Conservation (phyloP, 2,113 vertebrate species). For the Geococcyx californianus region DNA sequence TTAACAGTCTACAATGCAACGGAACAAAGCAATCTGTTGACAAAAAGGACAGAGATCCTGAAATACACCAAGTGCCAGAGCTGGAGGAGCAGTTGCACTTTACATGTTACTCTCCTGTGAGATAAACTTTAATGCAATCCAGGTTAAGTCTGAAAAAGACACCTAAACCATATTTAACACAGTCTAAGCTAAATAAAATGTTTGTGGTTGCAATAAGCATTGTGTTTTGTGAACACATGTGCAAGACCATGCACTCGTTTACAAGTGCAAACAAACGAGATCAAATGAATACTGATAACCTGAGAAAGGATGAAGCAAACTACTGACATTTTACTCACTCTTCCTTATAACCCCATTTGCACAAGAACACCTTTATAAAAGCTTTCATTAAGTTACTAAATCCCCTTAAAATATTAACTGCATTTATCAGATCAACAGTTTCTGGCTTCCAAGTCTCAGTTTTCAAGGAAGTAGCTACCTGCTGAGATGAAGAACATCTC, state of each 20-base stretch:
- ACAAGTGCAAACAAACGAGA: background rate
- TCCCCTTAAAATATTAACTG: background rate
- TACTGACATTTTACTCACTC: background rate
- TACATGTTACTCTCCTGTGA: background rate
- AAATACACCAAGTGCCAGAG: background rate
- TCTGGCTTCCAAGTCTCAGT: background rate
- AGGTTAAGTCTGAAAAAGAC: background rate
- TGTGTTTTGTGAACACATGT: background rate
- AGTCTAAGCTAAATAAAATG: background rate
- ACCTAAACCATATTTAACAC: background rate
- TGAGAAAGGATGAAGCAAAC: background rate
- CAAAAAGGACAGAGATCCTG: background rate
- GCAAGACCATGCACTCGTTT: background rate
- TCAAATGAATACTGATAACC: background rate
- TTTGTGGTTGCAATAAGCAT: background rate
- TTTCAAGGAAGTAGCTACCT: background rate
- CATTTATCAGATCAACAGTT: background rate
- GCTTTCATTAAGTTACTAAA: background rate
- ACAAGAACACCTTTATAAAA: background rate
- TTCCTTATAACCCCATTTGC: background rate
- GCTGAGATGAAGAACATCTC: background rate
- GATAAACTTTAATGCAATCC: background rate
- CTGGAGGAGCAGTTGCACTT: background rate
- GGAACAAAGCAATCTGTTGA: background rate
- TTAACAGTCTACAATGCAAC: background rate